Evolutionary conservation across 1,140 invertebrate species (phyloP), one percentile per base, ranked within the genome.

Genomic region (Drosophila micromelanica): DNA sequence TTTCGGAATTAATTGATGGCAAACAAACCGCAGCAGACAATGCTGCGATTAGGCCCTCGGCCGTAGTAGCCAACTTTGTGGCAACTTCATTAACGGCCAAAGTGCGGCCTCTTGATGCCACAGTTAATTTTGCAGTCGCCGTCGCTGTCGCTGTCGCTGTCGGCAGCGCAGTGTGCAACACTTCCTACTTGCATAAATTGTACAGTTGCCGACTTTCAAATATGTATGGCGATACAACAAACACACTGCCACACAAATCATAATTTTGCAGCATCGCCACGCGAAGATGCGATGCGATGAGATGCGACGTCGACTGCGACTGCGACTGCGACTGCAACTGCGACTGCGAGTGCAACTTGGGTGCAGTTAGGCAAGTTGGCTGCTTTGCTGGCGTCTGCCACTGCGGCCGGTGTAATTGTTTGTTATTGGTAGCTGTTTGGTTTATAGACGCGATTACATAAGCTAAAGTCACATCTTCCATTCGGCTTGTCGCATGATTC

Each of bases 221-320:
- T 48, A 32, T 42, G 65, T 43, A 43, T 32, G 32, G 27, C 61
- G 63, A 67, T 57, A 54, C 57, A 74, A 74, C 71, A 69, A 71
- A 79, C 81, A 85, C 81, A 86, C 65, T 85, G 81, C 81, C 78
- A 85, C 54, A 85, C 81, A 85, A 85, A 86, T 85, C 81, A 85
- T 85, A 77, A 85, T 71, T 77, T 70, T 67, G 49, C 55, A 59
- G 55, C 49, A 54, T 20, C 37, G 3, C 17, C 15, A 13, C 48
- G 59, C 38, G 13, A 40, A 52, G 51, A 56, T 61, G 49, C 57
- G 35, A 48, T 17, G 17, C 17, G 17, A 7, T 35, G 32, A 35
- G 32, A 52, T 23, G 13, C 13, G 35, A n/a, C 11, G 48, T 32
- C 27, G 17, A 64, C 60, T 51, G 43, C 48, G 8, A 15, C 48